Evolutionary conservation across 2,888 invertebrate genomes (phyloP).

Genomic region (Drymonia ruficornis): DNA sequence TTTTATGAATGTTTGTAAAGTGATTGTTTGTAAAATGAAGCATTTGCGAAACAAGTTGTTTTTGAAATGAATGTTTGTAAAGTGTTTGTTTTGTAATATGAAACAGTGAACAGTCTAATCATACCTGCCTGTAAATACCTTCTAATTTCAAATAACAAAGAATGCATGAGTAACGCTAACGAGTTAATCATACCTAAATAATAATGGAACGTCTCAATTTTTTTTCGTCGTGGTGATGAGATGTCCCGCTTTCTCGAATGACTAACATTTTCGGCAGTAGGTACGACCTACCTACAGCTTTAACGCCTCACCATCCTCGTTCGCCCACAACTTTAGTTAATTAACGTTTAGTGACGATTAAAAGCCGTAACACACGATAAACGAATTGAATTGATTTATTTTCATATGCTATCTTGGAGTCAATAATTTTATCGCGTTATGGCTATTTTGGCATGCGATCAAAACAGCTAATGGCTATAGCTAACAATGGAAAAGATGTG

Average conservation of each 20-base stretch:
- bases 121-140: not conserved
- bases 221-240: conserved; percentile 26
- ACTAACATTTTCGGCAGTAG: conserved; percentile 26
- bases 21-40: too few species aligned
- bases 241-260: conserved; percentile 37
- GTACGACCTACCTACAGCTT: too few species aligned
- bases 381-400: conserved; percentile 11
- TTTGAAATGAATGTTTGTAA: too few species aligned
- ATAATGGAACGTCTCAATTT: conserved; percentile 19
- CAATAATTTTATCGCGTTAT: conserved; percentile 3
- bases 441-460: conserved; percentile 6
- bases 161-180: conserved; percentile 24
- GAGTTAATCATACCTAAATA: conserved; percentile 30
- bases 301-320: conserved; percentile 14
- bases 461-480: conserved; percentile 9
- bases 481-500: conserved; percentile 11
- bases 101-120: too few species aligned
- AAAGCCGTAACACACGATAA: conserved; percentile 22
- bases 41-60: too few species aligned
- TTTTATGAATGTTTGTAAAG: too few species aligned
- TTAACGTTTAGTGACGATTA: conserved; percentile 16
- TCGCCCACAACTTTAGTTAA: conserved; percentile 24
- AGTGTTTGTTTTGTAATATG: too few species aligned
- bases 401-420: not conserved
- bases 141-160: conserved; percentile 6